phyloP scores from a whole-genome alignment of 2,797 vertebrate species.

The Eidolon dupreanum region DNA sequence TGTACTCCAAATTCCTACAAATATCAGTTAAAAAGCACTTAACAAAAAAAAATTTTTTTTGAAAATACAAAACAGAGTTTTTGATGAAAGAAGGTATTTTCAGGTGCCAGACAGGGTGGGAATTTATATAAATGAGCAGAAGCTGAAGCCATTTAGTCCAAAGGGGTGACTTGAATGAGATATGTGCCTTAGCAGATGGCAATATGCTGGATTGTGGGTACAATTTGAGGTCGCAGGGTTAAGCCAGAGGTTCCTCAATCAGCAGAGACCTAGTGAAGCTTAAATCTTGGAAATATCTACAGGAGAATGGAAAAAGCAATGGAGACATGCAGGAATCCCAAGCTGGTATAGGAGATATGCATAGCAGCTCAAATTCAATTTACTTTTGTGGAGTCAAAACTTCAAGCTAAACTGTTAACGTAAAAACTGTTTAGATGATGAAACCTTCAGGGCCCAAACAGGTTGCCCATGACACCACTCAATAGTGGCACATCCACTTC shows the following conservation, averaged over 20 bases:
- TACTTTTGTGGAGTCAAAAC: neutral
- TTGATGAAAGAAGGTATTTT: neutral
- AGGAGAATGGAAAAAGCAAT: neutral
- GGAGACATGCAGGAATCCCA: neutral
- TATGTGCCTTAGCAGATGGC: neutral
- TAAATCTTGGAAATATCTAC: neutral
- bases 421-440: conserved; percentile 7
- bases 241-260: neutral
- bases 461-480: neutral
- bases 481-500: neutral
- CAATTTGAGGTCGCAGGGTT: neutral
- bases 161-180: neutral
- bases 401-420: conserved; percentile 35
- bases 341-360: neutral
- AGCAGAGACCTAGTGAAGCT: neutral
- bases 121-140: neutral
- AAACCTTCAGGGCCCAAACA: neutral
- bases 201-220: neutral
- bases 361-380: neutral
- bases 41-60: neutral
- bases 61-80: conserved; percentile 26
- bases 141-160: neutral
- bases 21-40: neutral
- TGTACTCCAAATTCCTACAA: neutral
- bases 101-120: neutral